Conservation (phyloP, 2,888 invertebrate genomes). For the Philaethria dido region DNA sequence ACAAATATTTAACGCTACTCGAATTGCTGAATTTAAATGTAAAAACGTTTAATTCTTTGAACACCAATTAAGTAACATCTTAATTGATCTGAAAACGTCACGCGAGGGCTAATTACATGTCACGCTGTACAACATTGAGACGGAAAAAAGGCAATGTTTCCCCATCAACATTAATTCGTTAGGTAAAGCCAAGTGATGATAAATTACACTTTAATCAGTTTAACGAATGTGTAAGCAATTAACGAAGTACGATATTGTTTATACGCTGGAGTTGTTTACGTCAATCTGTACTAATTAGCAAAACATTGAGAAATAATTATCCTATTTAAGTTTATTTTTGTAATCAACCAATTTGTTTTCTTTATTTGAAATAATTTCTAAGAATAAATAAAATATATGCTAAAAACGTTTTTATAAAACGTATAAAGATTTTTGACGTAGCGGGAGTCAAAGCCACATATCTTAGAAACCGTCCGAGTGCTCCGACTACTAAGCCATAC, state of each 20-base stretch:
- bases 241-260: constrained; percentile 4
- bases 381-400: too few species aligned
- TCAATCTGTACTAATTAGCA: constrained; percentile 3
- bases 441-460: too few species aligned
- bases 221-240: constrained; percentile 23
- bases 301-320: background rate
- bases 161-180: constrained; percentile 31
- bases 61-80: background rate
- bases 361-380: too few species aligned
- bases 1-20: background rate
- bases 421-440: too few species aligned
- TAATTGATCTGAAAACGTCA: constrained; percentile 2
- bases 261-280: constrained; percentile 8
- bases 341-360: background rate
- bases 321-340: background rate
- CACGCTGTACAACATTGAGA: background rate
- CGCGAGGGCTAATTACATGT: constrained; percentile 16
- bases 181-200: constrained; percentile 36
- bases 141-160: constrained; percentile 15
- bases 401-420: too few species aligned
- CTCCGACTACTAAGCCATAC: too few species aligned
- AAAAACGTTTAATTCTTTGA: background rate
- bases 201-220: constrained; percentile 34
- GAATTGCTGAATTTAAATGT: background rate
- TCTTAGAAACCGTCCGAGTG: too few species aligned